Evolutionary conservation across 1,140 invertebrate genomes (phyloP).

Genomic region (Meloidogyne hapla): DNA sequence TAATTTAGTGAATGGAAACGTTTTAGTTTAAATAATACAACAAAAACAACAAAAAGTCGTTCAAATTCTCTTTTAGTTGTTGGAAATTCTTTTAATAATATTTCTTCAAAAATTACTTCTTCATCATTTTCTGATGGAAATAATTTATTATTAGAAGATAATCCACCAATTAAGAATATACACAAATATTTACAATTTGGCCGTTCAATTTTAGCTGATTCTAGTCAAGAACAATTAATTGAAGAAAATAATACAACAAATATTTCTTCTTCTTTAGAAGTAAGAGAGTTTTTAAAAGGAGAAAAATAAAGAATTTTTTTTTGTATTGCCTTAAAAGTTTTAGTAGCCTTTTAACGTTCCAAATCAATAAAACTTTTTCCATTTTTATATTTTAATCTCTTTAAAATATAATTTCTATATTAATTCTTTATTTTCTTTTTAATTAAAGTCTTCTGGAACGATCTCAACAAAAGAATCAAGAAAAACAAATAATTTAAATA

Average conservation of each 20-base stretch:
- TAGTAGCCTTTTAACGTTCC: no score
- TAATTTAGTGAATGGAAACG: slow-evolving; percentile 10
- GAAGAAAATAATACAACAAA: background rate
- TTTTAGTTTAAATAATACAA: background rate
- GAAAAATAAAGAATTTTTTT: no score
- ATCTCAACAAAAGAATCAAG: background rate
- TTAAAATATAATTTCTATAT: no score
- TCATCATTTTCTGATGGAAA: no score
- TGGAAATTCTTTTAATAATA: no score
- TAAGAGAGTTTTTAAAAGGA: background rate
- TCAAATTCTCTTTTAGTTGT: no score
- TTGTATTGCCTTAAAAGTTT: no score
- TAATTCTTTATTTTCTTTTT: background rate
- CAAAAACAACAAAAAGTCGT: background rate
- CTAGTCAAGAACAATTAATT: background rate
- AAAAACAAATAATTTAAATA: background rate
- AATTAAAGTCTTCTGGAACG: background rate
- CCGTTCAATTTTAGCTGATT: slow-evolving; percentile 21
- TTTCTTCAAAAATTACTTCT: background rate
- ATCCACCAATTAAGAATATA: background rate
- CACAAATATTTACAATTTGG: slow-evolving; percentile 20
- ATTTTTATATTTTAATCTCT: no score
- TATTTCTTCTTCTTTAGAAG: background rate
- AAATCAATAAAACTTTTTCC: no score
- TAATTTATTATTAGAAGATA: background rate